A percentile compares a stretch with the other conserved stretches of the same genome.
Evolutionary conservation across 2,113 vertebrate genomes (phyloP).

Genomic region (Psilopsiagon aurifrons): DNA sequence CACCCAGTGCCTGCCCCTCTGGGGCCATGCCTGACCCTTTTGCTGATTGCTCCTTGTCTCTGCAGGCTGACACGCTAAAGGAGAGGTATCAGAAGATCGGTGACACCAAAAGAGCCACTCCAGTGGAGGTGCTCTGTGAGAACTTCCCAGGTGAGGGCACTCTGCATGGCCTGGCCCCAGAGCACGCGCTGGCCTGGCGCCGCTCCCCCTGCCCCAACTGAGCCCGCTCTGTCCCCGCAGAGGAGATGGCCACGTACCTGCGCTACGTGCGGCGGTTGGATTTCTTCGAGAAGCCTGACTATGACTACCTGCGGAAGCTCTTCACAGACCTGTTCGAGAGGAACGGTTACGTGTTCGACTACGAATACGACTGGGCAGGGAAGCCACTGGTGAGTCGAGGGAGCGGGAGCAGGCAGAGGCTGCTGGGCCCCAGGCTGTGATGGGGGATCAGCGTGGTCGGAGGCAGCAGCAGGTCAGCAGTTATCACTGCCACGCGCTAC

Average conservation of each 20-base stretch:
- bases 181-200: neutral
- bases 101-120: slow-evolving; percentile 94
- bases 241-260: slow-evolving; percentile 97
- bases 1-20: neutral
- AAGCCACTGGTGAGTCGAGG: slow-evolving; percentile 87
- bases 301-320: slow-evolving; percentile 94
- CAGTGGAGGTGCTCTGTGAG: slow-evolving; percentile 95
- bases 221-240: slow-evolving; percentile 62
- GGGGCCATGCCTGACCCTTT: rapidly evolving
- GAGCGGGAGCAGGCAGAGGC: rapidly evolving
- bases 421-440: neutral
- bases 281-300: slow-evolving; percentile 97
- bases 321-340: slow-evolving; percentile 95
- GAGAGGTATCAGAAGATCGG: slow-evolving; percentile 98
- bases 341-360: slow-evolving; percentile 93
- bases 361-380: slow-evolving; percentile 98
- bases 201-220: neutral
- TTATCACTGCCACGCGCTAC: rapidly evolving
- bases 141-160: slow-evolving; percentile 89
- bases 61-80: slow-evolving; percentile 93
- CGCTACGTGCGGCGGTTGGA: slow-evolving; percentile 95
- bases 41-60: neutral
- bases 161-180: neutral
- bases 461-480: neutral
- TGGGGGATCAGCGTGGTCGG: neutral